phyloP scores from a whole-genome alignment of 1,140 invertebrate species.

The Cephus cinctus region DNA sequence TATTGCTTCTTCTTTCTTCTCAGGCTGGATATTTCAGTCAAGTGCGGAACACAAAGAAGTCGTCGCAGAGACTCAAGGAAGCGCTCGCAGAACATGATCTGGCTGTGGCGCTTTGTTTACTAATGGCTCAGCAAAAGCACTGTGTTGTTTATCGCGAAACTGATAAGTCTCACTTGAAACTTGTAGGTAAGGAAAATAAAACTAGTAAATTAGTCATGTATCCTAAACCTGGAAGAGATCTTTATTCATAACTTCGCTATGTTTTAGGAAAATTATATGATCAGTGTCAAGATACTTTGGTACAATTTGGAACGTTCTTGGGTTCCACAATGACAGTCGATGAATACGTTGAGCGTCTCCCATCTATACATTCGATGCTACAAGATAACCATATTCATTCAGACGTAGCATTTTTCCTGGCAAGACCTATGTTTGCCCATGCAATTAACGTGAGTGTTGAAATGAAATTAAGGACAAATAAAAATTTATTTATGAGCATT shows the following conservation, averaged over 20 bases:
- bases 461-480: neutral
- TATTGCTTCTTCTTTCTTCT: conserved; percentile 26
- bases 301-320: conserved; percentile 97
- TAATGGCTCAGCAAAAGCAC: conserved; percentile 96
- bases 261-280: conserved; percentile 66
- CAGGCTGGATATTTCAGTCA: conserved; percentile 95
- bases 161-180: conserved; percentile 87
- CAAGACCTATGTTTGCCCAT: conserved; percentile 86
- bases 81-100: conserved; percentile 89
- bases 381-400: conserved; percentile 92
- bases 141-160: conserved; percentile 88
- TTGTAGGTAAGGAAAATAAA: conserved; percentile 65
- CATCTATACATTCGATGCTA: conserved; percentile 85
- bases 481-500: conserved; percentile 4
- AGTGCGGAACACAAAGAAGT: conserved; percentile 95
- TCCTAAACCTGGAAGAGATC: no score
- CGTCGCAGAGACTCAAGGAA: conserved; percentile 93
- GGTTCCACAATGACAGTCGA: conserved; percentile 90
- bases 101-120: conserved; percentile 87
- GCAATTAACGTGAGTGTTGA: conserved; percentile 76
- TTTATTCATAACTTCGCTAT: no score
- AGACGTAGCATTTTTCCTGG: conserved; percentile 96
- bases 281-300: conserved; percentile 96
- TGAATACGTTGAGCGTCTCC: conserved; percentile 89
- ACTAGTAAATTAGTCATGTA: conserved; percentile 21